phyloP scores from a whole-genome alignment of 2,888 invertebrate species.

The Dryocosmus kuriphilus region DNA sequence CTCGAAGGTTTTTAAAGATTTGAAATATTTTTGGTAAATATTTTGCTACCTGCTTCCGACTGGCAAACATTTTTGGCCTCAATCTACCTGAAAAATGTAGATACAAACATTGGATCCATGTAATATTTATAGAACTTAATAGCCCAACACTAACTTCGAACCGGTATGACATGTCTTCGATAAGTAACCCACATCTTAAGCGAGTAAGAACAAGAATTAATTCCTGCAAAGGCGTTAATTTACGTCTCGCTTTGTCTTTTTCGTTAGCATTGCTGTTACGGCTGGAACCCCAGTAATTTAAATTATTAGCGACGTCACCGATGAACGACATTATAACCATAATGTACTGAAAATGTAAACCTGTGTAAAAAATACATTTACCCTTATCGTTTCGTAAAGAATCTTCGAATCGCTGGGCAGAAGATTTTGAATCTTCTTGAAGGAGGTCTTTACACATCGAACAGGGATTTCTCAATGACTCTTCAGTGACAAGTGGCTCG shows the following conservation, averaged over 20 bases:
- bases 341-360: too few relatives aligned
- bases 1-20: not conserved
- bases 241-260: not conserved
- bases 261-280: not conserved
- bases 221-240: constrained; percentile 8
- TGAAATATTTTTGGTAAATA: not conserved
- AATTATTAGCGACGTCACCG: too few relatives aligned
- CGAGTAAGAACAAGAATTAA: constrained; percentile 1
- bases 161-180: not conserved
- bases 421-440: too few relatives aligned
- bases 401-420: too few relatives aligned
- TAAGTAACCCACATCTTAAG: constrained; percentile 13
- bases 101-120: not conserved
- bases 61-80: not conserved
- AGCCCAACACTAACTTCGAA: not conserved
- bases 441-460: too few relatives aligned
- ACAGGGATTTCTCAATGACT: too few relatives aligned
- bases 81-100: not conserved
- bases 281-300: too few relatives aligned
- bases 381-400: too few relatives aligned
- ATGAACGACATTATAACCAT: too few relatives aligned
- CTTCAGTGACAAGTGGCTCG: too few relatives aligned
- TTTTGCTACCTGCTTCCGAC: not conserved
- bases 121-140: not conserved
- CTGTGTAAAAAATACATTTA: too few relatives aligned